Evolutionary conservation across 2,888 invertebrate species (phyloP).

Genomic region (Pammene aurita): DNA sequence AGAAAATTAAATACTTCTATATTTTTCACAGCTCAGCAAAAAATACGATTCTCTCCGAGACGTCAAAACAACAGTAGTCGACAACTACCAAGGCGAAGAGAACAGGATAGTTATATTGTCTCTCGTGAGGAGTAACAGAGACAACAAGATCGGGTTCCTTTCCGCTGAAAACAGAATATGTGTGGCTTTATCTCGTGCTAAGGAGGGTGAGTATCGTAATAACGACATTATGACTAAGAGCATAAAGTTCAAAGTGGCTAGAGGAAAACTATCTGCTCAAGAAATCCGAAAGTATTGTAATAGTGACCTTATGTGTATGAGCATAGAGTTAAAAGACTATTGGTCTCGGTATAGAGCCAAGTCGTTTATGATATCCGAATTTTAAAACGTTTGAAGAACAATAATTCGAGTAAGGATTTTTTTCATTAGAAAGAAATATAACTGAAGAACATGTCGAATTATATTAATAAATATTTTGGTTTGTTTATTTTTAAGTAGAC

Average conservation of each 20-base stretch:
- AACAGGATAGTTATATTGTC: slow-evolving; percentile 90
- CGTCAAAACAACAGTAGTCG: slow-evolving; percentile 86
- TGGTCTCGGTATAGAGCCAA: too few relatives aligned
- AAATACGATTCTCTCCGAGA: slow-evolving; percentile 66
- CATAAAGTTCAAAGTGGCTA: background rate
- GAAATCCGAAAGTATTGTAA: too few relatives aligned
- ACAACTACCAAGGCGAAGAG: slow-evolving; percentile 93
- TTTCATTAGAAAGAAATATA: too few relatives aligned
- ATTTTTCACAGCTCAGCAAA: slow-evolving; percentile 60
- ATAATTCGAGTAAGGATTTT: too few relatives aligned
- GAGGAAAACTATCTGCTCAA: too few relatives aligned
- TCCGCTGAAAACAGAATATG: slow-evolving; percentile 88
- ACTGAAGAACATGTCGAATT: too few relatives aligned
- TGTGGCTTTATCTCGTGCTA: slow-evolving; percentile 89
- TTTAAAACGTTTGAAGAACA: too few relatives aligned
- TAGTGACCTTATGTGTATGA: too few relatives aligned
- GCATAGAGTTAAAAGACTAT: too few relatives aligned
- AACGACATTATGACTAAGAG: background rate
- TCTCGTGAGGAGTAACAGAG: slow-evolving; percentile 88
- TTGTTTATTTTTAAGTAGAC: too few relatives aligned
- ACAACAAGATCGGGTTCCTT: slow-evolving; percentile 88
- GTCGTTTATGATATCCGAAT: too few relatives aligned
- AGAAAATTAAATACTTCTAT: background rate
- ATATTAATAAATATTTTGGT: too few relatives aligned
- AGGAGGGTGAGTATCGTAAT: slow-evolving; percentile 62